A percentile compares a stretch with the other conserved stretches of the same genome.
These are phyloP conservation scores for Epirrhoe tristata DNA, from an alignment of 2,888 invertebrate genomes.

Conservation along the genomic window DNA sequence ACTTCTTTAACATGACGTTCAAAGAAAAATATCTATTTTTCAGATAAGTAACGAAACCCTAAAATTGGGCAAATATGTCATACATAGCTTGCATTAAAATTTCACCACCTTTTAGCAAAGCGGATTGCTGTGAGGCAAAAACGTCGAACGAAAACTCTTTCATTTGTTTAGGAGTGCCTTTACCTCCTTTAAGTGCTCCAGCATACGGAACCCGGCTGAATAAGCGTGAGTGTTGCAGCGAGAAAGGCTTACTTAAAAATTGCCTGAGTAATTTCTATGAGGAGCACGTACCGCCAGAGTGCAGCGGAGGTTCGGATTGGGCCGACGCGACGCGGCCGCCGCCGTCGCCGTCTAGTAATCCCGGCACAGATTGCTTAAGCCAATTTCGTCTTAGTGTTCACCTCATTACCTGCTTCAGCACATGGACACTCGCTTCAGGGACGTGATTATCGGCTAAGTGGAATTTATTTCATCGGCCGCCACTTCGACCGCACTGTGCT, in stretches of 20 bases:
- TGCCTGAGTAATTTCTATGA: conserved; percentile 80
- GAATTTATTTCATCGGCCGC: conserved; percentile 72
- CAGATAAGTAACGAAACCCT: conserved; percentile 43
- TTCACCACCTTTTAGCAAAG: conserved; percentile 76
- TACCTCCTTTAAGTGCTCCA: conserved; percentile 78
- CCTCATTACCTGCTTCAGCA: conserved; percentile 69
- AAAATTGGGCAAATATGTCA: conserved; percentile 51
- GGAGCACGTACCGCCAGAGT: conserved; percentile 77
- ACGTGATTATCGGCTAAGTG: conserved; percentile 76
- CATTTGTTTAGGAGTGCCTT: conserved; percentile 81
- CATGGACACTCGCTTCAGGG: conserved; percentile 67
- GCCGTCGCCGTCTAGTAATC: conserved; percentile 44
- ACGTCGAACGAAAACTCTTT: conserved; percentile 75
- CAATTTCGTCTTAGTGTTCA: conserved; percentile 76
- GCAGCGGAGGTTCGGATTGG: conserved; percentile 70
- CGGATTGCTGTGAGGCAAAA: conserved; percentile 71
- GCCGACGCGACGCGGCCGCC: conserved; percentile 47
- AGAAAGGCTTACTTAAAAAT: conserved; percentile 81
- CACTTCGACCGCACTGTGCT: conserved; percentile 55
- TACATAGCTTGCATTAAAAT: conserved; percentile 74
- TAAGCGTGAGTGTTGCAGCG: conserved; percentile 79
- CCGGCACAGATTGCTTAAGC: conserved; percentile 70
- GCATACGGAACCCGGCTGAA: conserved; percentile 73
- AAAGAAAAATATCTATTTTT: neutral
- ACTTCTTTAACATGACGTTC: too few relatives aligned